Evolutionary conservation across 1,140 invertebrate genomes (phyloP).

Genomic region (Centruroides vittatus): DNA sequence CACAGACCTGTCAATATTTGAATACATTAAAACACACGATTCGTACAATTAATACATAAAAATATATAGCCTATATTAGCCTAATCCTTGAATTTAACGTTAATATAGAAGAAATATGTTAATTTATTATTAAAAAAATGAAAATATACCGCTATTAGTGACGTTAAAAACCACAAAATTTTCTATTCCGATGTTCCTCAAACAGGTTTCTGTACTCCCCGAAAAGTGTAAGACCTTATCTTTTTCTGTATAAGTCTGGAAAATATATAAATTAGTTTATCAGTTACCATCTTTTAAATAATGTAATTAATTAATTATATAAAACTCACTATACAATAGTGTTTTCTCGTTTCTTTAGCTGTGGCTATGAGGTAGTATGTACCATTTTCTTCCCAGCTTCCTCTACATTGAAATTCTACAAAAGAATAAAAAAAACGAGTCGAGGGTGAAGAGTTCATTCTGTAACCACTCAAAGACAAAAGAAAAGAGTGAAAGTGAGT

Average conservation of each 20-base stretch:
- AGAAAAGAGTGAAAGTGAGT: not conserved
- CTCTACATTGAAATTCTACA: conserved; percentile 69
- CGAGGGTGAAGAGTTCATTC: no score
- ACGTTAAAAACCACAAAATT: not conserved
- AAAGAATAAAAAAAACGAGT: not conserved
- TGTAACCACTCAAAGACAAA: not conserved
- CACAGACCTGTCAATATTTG: no score
- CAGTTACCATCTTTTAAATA: no score
- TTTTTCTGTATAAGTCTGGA: conserved; percentile 6
- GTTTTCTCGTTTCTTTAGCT: conserved; percentile 8
- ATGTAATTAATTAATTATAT: no score
- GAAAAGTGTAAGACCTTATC: conserved; percentile 11
- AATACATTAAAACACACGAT: no score
- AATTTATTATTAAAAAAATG: not conserved
- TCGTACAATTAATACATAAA: no score
- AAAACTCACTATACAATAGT: conserved; percentile 9
- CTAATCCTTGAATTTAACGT: no score
- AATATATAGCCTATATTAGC: no score
- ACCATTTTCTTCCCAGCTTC: conserved; percentile 54
- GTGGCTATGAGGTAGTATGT: conserved; percentile 53
- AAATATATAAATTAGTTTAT: not conserved
- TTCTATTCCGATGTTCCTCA: conserved; percentile 2
- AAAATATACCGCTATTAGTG: not conserved
- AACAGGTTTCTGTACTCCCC: conserved; percentile 11
- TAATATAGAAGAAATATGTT: no score